These are phyloP conservation scores for Montipora efflorescens DNA, from an alignment of 64 coral and sea anemone genomes.

Conservation along the genomic window DNA sequence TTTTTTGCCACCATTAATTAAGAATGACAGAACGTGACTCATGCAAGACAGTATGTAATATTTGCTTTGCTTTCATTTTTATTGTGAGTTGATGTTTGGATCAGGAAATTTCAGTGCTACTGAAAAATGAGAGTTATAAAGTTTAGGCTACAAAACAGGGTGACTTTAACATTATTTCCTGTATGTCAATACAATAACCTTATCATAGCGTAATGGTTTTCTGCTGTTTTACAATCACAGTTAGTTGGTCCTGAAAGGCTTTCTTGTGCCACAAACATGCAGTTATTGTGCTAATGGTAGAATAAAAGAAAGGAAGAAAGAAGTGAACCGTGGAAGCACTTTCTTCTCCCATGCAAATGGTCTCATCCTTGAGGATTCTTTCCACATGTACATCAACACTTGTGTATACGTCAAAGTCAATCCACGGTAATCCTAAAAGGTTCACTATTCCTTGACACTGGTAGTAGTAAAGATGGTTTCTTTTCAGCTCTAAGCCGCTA, in stretches of 20 bases:
- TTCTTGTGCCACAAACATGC: background rate
- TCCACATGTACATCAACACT: slow-evolving; percentile 43
- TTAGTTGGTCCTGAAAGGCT: background rate
- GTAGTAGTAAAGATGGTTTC: slow-evolving; percentile 47
- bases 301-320: slow-evolving; percentile 13
- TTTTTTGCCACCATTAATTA: slow-evolving; percentile 69
- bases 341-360: slow-evolving; percentile 10
- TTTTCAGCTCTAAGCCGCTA: slow-evolving; percentile 17
- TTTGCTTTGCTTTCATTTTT: too few species aligned
- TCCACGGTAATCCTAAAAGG: background rate
- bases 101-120: too few species aligned
- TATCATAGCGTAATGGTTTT: background rate
- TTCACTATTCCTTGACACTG: slow-evolving; percentile 48
- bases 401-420: background rate
- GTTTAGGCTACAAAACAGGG: background rate
- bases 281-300: background rate
- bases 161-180: background rate
- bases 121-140: background rate
- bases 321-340: slow-evolving; percentile 9
- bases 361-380: background rate
- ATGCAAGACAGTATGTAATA: background rate
- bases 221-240: background rate
- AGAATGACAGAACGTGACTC: slow-evolving; percentile 21
- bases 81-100: too few species aligned
- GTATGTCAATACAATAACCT: background rate